These are phyloP conservation scores for Brevimyrus niger DNA, from an alignment of 2,113 vertebrate genomes.

Conservation along the genomic window DNA sequence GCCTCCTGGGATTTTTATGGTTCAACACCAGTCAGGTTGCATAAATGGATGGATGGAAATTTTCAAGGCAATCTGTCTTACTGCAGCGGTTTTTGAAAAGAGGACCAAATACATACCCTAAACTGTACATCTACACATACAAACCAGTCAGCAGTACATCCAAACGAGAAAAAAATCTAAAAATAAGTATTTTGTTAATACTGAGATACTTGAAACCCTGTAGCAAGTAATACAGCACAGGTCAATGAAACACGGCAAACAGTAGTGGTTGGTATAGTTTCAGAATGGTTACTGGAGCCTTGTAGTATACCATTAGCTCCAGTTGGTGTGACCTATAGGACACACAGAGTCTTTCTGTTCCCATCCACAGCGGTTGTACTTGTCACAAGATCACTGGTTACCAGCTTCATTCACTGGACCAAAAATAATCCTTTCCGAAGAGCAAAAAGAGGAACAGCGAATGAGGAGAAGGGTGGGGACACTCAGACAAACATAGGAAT, in stretches of 20 bases:
- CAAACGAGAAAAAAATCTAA: slow-evolving; percentile 13
- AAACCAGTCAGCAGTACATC: slow-evolving; percentile 2
- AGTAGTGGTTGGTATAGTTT: slow-evolving; percentile 6
- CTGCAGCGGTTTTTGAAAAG: not conserved
- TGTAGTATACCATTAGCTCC: not conserved
- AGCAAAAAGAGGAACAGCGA: not conserved
- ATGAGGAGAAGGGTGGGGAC: not conserved
- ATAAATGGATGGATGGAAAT: not conserved
- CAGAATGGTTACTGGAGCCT: not conserved
- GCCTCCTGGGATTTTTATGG: not conserved
- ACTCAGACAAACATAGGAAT: slow-evolving; percentile 16
- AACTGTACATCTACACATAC: slow-evolving; percentile 1
- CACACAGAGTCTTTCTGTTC: not conserved
- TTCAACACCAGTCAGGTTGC: not conserved
- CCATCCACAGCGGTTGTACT: not conserved
- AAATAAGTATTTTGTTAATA: not conserved
- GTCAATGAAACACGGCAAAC: slow-evolving; percentile 10
- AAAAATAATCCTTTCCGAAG: not conserved
- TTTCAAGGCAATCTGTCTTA: slow-evolving; percentile 5
- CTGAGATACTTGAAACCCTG: slow-evolving; percentile 21
- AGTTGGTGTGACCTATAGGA: not conserved
- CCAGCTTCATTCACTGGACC: not conserved
- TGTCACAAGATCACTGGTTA: not conserved
- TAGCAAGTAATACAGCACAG: slow-evolving; percentile 14
- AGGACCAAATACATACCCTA: slow-evolving; percentile 16